These are phyloP conservation scores for Cryptophagus acutangulus DNA, from an alignment of 2,888 invertebrate species.

Conservation along the genomic window DNA sequence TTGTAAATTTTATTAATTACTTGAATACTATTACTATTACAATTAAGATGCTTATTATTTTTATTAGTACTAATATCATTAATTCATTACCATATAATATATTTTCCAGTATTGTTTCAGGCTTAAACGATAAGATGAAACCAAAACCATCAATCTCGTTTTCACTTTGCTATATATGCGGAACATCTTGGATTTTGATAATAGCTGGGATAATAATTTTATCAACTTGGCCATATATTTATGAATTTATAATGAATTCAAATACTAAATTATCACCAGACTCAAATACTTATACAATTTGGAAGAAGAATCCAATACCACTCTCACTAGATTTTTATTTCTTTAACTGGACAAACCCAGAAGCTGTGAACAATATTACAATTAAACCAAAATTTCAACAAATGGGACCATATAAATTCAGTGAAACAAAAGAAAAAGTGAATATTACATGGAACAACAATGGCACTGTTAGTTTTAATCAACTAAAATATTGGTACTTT, in stretches of 20 bases:
- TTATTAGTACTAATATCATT: no score
- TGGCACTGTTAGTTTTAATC: conserved; percentile 67
- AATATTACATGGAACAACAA: conserved; percentile 71
- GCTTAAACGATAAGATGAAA: no score
- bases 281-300: conserved; percentile 60
- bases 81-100: no score
- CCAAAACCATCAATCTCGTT: no score
- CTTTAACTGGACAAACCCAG: conserved; percentile 78
- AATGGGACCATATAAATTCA: conserved; percentile 62
- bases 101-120: no score
- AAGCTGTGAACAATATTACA: conserved; percentile 54
- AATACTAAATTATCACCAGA: conserved; percentile 59
- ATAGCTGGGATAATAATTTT: conserved; percentile 25
- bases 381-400: conserved; percentile 54
- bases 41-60: no score
- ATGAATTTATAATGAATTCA: conserved; percentile 27
- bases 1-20: no score
- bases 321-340: conserved; percentile 64
- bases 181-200: conserved; percentile 20
- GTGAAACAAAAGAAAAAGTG: conserved; percentile 65
- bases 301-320: conserved; percentile 64
- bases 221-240: conserved; percentile 22
- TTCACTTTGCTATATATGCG: conserved; percentile 21
- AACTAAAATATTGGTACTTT: conserved; percentile 65
- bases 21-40: no score